Percentiles rank a stretch among this genome's conserved stretches.
phyloP scores from a whole-genome alignment of 2,113 vertebrate species.

The Typhlomys cinereus region DNA sequence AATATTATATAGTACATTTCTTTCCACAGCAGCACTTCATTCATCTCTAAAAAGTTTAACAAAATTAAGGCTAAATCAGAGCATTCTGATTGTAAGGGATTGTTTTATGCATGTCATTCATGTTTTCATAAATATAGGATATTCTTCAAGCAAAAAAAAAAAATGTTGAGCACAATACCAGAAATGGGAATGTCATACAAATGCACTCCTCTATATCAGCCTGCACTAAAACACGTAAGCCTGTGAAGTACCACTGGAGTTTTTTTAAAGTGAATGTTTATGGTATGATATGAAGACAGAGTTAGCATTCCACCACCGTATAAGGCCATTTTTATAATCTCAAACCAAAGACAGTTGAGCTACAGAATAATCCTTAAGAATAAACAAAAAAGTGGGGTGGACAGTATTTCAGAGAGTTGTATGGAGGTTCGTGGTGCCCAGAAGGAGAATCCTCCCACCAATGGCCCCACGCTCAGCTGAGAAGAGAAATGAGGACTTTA shows the following conservation, averaged over 20 bases:
- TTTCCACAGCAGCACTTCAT: conserved; percentile 73
- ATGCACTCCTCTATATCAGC: background rate
- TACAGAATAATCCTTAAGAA: background rate
- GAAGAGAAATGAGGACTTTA: background rate
- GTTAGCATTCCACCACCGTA: background rate
- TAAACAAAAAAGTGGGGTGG: background rate
- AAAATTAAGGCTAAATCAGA: conserved; percentile 80
- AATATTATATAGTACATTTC: conserved; percentile 76
- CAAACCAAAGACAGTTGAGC: background rate
- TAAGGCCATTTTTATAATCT: background rate
- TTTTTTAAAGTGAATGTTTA: background rate
- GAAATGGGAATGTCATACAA: conserved; percentile 34
- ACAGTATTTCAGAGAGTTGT: background rate
- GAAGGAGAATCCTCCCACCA: background rate
- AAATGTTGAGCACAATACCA: background rate
- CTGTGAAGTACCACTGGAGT: background rate
- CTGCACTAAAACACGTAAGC: background rate
- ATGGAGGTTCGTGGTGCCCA: background rate
- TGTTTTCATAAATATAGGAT: conserved; percentile 60
- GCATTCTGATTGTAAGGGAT: conserved; percentile 65
- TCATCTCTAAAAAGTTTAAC: conserved; percentile 74
- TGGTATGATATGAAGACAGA: background rate
- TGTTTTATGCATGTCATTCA: conserved; percentile 41
- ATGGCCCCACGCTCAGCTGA: background rate
- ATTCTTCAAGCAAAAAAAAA: conserved; percentile 51